Evolutionary conservation across 2,888 invertebrate species (phyloP), one percentile per base, ranked within the genome.

Genomic region (Leucophenga maculata): DNA sequence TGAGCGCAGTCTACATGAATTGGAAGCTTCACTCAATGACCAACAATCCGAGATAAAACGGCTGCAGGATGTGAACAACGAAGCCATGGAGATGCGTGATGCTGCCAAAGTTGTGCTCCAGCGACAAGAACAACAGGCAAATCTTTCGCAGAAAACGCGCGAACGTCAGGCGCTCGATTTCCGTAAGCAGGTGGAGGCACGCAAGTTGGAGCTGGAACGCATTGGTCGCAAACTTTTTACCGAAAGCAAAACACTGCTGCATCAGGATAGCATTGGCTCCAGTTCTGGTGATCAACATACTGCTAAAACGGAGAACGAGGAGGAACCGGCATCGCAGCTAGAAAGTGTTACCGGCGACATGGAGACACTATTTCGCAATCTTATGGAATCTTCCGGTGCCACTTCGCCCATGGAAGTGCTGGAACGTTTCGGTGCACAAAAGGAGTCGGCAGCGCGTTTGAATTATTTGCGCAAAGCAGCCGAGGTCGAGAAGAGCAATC

Each of bases 351-450:
- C 86, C 2, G 80, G 76, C 22, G 86, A 87, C 75, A 92, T 93
- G 89, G 93, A 94, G 73, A 91, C 92, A 13, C 89, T 92, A 22
- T 94, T 95, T 84, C 92, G 93, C 74, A 92, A 92, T 75, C 89
- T 95, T 0, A 94, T 94, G 91, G 92, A 92, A 84, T 92, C 93
- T 0, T 95, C 95, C 18, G 94, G 94, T 9, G 94, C 94, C 14
- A 93, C 93, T 11, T 92, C 92, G 65, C 91, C 93, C 0, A 92
- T 93, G 69, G 93, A 94, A 80, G 94, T 95, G 0, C 91, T 94
- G 67, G 91, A 93, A 78, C 90, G 93, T 73, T 95, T 95, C 86
- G 89, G 92, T 65, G 91, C 91, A 0, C 95, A 96, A 85, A 92
- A 92, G 54, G 93, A 93, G 74, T 95, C 95, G 0, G 92, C 92